Conservation (phyloP, 1,140 invertebrate species). For the Drosophila tsacasi region DNA sequence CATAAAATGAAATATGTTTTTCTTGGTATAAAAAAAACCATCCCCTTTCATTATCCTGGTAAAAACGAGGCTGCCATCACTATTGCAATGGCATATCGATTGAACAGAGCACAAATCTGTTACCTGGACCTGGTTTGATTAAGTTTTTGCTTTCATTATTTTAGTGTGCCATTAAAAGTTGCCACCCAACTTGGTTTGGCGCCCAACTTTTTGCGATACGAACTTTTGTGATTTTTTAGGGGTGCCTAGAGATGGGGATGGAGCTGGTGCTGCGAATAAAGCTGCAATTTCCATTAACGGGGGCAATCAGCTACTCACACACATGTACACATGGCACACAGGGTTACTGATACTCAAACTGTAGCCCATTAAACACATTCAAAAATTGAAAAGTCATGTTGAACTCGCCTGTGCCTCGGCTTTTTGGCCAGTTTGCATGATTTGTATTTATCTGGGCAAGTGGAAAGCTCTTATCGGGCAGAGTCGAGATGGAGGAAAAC, state of each 20-base stretch:
- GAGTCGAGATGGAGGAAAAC: conserved; percentile 33
- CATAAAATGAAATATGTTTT: neutral
- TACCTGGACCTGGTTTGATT: conserved; percentile 37
- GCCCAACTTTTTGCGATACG: conserved; percentile 23
- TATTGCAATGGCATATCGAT: conserved; percentile 19
- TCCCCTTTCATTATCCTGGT: neutral
- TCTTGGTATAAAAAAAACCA: neutral
- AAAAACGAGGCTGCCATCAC: neutral
- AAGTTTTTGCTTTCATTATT: conserved; percentile 45
- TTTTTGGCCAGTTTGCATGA: conserved; percentile 71
- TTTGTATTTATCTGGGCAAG: conserved; percentile 75
- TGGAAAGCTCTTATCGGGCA: conserved; percentile 68
- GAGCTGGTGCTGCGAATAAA: neutral
- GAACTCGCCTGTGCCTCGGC: neutral
- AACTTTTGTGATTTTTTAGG: conserved; percentile 32
- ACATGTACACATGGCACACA: conserved; percentile 16
- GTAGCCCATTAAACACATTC: conserved; percentile 72
- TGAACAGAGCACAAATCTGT: conserved; percentile 1
- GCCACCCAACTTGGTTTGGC: conserved; percentile 15
- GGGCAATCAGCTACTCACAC: conserved; percentile 44
- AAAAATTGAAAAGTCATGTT: conserved; percentile 80
- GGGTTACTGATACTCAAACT: conserved; percentile 33
- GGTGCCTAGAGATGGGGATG: neutral
- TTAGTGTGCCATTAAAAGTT: conserved; percentile 49
- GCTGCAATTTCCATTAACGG: conserved; percentile 31